A percentile compares a stretch with the other conserved stretches of the same genome.
Evolutionary conservation across 2,797 vertebrate genomes (phyloP).

Genomic region (Parauchenoglanis punctatus): DNA sequence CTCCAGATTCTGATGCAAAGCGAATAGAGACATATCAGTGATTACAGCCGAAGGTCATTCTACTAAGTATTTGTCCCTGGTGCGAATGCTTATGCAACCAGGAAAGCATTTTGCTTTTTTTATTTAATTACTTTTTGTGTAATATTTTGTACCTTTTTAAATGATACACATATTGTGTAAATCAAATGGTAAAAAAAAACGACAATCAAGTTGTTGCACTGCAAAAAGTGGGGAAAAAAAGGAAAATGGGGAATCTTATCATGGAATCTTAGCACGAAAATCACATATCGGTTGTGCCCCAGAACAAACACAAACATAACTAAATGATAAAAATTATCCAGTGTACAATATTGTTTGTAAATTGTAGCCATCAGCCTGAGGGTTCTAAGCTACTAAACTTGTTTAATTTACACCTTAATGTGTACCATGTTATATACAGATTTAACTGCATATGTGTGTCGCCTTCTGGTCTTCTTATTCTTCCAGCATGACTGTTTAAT

Average conservation of each 20-base stretch:
- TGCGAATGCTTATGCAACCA: neutral
- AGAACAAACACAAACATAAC: neutral
- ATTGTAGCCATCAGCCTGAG: neutral
- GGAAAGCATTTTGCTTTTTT: neutral
- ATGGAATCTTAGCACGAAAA: neutral
- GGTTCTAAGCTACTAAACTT: neutral
- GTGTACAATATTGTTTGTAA: neutral
- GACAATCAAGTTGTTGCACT: neutral
- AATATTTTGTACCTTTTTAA: neutral
- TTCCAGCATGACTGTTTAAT: neutral
- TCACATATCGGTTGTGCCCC: neutral
- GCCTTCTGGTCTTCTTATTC: neutral
- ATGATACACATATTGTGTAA: neutral
- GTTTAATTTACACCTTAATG: neutral
- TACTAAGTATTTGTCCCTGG: neutral
- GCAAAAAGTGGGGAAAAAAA: neutral
- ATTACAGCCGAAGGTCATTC: neutral
- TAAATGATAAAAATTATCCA: neutral
- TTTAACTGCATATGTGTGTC: neutral
- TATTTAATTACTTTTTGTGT: neutral
- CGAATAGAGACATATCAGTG: neutral
- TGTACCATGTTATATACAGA: no score
- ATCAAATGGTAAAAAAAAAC: neutral
- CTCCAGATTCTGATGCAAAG: neutral
- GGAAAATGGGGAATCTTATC: no score